These are phyloP conservation scores for Oriolus oriolus DNA, from an alignment of 2,113 vertebrate species.

Conservation along the genomic window DNA sequence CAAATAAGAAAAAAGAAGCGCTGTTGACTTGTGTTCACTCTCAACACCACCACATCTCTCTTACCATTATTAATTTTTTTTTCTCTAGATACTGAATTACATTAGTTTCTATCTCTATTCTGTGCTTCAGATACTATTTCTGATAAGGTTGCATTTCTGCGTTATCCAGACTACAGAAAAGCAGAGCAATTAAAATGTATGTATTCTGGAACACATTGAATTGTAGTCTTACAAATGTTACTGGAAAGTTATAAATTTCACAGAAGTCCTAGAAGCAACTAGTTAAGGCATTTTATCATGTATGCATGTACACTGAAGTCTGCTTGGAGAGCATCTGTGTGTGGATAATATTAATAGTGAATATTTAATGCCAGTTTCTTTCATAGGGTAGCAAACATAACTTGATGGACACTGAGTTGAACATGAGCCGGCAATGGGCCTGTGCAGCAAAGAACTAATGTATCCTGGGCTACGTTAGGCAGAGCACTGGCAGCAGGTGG, in stretches of 20 bases:
- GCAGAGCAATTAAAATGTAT: not conserved
- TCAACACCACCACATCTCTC: not conserved
- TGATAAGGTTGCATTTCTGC: not conserved
- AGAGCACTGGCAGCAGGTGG: not conserved
- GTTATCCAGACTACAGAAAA: not conserved
- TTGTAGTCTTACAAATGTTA: not conserved
- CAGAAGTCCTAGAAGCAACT: not conserved
- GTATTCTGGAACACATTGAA: not conserved
- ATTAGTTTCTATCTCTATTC: not conserved
- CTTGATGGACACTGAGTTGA: not conserved
- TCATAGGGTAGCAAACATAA: not conserved
- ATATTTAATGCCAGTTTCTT: not conserved
- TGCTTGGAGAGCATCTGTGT: not conserved
- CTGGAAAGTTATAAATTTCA: not conserved
- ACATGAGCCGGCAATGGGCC: not conserved
- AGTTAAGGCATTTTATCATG: not conserved
- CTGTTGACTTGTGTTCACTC: not conserved
- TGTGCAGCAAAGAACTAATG: not conserved
- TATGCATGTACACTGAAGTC: not conserved
- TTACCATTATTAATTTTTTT: not conserved
- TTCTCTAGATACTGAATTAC: not conserved
- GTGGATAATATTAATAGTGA: not conserved
- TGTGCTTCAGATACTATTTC: not conserved
- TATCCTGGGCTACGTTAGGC: not conserved
- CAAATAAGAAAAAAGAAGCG: not conserved